Evolutionary conservation across 2,113 vertebrate species (phyloP).

Genomic region (Motacilla tschutschensis): DNA sequence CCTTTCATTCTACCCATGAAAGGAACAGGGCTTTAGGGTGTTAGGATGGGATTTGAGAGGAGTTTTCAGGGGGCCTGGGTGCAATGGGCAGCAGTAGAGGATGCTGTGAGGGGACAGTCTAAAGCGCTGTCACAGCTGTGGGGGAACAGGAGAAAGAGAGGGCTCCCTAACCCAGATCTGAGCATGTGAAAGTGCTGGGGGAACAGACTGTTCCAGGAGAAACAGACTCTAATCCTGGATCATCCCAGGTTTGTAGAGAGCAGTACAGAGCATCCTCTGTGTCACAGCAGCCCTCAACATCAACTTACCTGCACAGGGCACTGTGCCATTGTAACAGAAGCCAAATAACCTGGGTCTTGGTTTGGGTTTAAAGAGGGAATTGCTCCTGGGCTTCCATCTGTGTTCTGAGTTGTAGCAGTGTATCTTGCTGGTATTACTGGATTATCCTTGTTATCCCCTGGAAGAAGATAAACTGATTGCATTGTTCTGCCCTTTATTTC

Average conservation of each 20-base stretch:
- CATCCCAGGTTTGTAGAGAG: background rate
- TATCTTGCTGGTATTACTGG: background rate
- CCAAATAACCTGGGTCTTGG: background rate
- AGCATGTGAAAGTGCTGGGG: background rate
- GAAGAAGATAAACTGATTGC: conserved; percentile 3
- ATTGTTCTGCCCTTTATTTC: background rate
- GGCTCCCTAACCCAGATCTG: background rate
- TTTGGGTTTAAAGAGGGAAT: background rate
- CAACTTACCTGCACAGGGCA: background rate
- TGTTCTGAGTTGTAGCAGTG: background rate
- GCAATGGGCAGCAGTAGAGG: background rate
- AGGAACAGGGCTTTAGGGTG: background rate
- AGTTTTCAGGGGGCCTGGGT: background rate
- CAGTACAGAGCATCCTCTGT: background rate
- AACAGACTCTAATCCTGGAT: background rate
- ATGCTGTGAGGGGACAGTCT: background rate
- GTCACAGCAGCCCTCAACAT: background rate
- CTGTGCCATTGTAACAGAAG: background rate
- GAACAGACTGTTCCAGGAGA: background rate
- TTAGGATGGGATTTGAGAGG: background rate
- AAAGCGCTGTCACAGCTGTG: background rate
- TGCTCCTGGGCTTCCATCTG: background rate
- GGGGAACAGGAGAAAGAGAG: background rate
- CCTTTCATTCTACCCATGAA: background rate
- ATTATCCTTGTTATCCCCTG: conserved; percentile 4